A percentile compares a stretch with the other conserved stretches of the same genome.
These are phyloP conservation scores for Enteromius viviparus DNA, from an alignment of 2,797 vertebrate genomes.

Conservation along the genomic window DNA sequence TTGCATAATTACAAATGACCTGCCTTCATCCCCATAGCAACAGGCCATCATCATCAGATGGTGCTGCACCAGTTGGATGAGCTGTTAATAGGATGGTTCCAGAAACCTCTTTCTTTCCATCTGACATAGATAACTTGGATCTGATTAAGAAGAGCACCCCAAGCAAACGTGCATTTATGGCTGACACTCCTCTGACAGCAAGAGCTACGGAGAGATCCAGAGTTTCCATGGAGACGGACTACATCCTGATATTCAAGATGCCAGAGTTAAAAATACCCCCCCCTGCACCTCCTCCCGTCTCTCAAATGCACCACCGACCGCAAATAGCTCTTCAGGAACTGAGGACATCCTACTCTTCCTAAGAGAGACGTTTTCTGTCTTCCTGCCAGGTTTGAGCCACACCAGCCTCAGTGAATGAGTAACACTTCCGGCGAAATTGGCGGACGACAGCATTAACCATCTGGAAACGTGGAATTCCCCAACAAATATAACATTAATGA, in stretches of 20 bases:
- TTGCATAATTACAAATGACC: conserved; percentile 33
- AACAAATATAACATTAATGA: not conserved
- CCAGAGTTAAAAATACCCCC: conserved; percentile 76
- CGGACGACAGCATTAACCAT: not conserved
- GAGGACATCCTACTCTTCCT: conserved; percentile 25
- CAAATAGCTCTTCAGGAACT: conserved; percentile 53
- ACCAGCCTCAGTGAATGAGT: not conserved
- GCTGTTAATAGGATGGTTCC: conserved; percentile 11
- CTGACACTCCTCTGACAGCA: conserved; percentile 34
- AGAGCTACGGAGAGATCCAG: conserved; percentile 50
- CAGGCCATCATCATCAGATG: conserved; percentile 49
- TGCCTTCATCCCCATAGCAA: conserved; percentile 55
- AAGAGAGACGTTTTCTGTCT: not conserved
- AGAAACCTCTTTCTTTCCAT: conserved; percentile 21
- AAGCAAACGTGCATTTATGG: not conserved
- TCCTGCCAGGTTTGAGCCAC: conserved; percentile 19
- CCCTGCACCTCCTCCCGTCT: conserved; percentile 38
- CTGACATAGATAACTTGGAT: conserved; percentile 7
- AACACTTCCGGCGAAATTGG: not conserved
- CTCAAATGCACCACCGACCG: conserved; percentile 15
- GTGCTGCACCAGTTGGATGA: not conserved
- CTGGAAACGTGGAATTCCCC: not conserved
- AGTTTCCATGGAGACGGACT: conserved; percentile 75
- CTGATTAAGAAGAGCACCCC: not conserved
- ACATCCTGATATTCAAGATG: conserved; percentile 75